Conservation (phyloP, 2,797 vertebrate species). For the Cuniculus paca region DNA sequence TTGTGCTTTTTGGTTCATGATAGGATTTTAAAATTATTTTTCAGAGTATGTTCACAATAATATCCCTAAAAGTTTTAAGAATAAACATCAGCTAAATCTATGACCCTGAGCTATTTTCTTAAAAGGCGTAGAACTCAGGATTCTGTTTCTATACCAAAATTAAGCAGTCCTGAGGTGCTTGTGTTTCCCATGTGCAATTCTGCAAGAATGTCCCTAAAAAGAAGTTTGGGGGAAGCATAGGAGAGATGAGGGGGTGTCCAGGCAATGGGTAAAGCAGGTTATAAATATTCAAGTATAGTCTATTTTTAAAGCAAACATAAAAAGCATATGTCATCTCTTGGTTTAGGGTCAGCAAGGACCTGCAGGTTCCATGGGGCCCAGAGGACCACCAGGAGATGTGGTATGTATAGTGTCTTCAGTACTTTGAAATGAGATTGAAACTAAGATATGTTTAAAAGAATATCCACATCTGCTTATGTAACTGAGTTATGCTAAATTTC, state of each 20-base stretch:
- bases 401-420: slow-evolving; percentile 89
- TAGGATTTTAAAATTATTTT: slow-evolving; percentile 58
- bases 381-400: slow-evolving; percentile 93
- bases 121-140: background rate
- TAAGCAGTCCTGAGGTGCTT: background rate
- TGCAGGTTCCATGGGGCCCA: slow-evolving; percentile 91
- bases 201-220: background rate
- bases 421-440: slow-evolving; percentile 13
- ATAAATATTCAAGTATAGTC: background rate
- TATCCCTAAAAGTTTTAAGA: slow-evolving; percentile 54
- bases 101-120: slow-evolving; percentile 12
- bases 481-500: slow-evolving; percentile 3
- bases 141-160: slow-evolving; percentile 22
- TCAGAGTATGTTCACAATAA: slow-evolving; percentile 38
- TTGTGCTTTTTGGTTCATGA: slow-evolving; percentile 15
- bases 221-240: background rate
- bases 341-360: slow-evolving; percentile 93
- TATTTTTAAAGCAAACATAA: slow-evolving; percentile 6
- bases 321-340: slow-evolving; percentile 20
- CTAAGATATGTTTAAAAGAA: background rate
- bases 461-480: background rate
- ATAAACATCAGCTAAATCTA: slow-evolving; percentile 49
- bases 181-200: background rate
- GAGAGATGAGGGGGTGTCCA: background rate
- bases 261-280: background rate